Base-by-base conservation (phyloP, 2,888 invertebrate species). In the Gonocerus acuteangulatus region DNA sequence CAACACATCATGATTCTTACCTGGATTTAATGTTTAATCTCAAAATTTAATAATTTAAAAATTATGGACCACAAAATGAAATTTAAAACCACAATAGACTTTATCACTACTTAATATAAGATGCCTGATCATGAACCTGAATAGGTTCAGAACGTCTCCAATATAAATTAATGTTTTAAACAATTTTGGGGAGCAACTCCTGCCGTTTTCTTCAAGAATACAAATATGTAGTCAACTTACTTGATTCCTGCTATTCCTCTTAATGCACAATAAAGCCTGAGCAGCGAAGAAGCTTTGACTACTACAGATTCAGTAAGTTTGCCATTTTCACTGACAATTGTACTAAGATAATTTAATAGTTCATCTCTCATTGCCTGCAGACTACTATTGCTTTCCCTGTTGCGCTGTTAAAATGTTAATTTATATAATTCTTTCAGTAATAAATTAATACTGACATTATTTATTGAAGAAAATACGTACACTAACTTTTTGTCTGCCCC, bases 211-310 rank as follows among this genome's bases (percentile, higher is more conserved):
- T 3, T 18, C 2, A 34, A 49, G 15, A 4, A 18, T 15, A n/a
- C n/a, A n/a, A n/a, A n/a, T n/a, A n/a, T n/a, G n/a, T n/a, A n/a
- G n/a, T n/a, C n/a, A 57, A 71, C 74, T 73, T 78, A 89, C 82
- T 95, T 95, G 13, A 95, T 86, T 1, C 90, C 89, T 1, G 94
- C 95, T 61, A 95, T 92, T 48, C 93, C 94, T 69, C 93, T 81
- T 0, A 96, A 77, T 1, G 95, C 94, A 75, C 95, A 95, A 72
- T 95, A 95, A 0, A 96, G 79, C 45, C 95, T 79, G 22, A 95
- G 76, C 44, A 95, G 77, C 1, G 93, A 90, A n/a, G 93, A 90
- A 0, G 92, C 94, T 74, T 92, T 86, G 0, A 94, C 88, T 6
- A 86, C 84, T 69, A 79, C 78, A 44, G 79, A 79, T 67, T 86